Evolutionary conservation across 92 coral and sea anemone species (phyloP), one percentile per base, ranked within the genome.

Genomic region (Paragorgia papillata): DNA sequence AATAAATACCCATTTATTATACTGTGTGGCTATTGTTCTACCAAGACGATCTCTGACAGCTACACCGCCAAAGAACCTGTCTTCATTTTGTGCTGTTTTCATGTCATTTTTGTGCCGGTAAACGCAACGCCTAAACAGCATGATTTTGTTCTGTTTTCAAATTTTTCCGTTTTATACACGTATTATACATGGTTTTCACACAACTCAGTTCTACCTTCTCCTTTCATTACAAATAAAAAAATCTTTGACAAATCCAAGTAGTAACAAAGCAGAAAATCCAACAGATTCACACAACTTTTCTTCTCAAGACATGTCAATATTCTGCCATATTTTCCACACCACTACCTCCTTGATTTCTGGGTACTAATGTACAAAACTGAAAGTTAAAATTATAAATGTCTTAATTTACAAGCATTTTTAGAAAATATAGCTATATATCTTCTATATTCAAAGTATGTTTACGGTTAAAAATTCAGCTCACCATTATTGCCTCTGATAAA

Each of bases 401-500:
- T 24, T 1, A 28, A 15, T 7, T 22, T 49, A 34, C 49, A n/a
- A 13, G 22, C 44, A 17, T 19, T 6, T 0, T 30, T 8, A 9
- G 33, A 14, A 14, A 50, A 8, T 31, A 9, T 17, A 58, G 31
- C 15, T n/a, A 14, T n/a, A n/a, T n/a, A n/a, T n/a, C n/a, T n/a
- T n/a, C n/a, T n/a, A n/a, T n/a, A n/a, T n/a, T n/a, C n/a, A n/a
- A n/a, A n/a, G n/a, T n/a, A n/a, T n/a, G n/a, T n/a, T n/a, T n/a
- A n/a, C n/a, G n/a, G n/a, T n/a, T n/a, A 37, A 44, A 22, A 62
- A 29, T 2, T 64, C 26, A 19, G 31, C 84, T 66, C 30, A 91
- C 98, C 98, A 85, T 94, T 94, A 70, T 94, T 94, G 48, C 98
- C 98, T 51, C 98, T 81, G 31, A 94, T 85, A 66, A 94, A 94